These are phyloP conservation scores for Heliothis peltigera DNA, from an alignment of 2,888 invertebrate species.

Conservation along the genomic window DNA sequence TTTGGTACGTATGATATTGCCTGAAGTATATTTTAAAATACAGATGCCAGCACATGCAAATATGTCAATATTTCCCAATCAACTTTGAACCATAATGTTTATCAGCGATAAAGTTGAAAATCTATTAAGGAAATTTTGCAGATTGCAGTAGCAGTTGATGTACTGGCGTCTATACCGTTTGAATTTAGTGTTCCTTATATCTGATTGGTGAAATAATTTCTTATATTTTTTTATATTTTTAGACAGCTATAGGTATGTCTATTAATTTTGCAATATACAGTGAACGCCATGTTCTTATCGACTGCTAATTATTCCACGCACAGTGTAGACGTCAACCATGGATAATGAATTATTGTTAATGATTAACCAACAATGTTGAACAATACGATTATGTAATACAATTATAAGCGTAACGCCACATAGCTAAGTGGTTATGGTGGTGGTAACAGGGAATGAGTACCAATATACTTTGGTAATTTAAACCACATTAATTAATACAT, in stretches of 20 bases:
- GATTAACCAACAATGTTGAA: slow-evolving; percentile 26
- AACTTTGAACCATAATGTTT: too few relatives aligned
- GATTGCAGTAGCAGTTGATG: too few relatives aligned
- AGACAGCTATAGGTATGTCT: not conserved
- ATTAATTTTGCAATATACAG: slow-evolving; percentile 24
- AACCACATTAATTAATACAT: not conserved
- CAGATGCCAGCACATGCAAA: too few relatives aligned
- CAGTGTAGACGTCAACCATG: slow-evolving; percentile 15
- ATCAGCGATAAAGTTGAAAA: too few relatives aligned
- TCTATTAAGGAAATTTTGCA: too few relatives aligned
- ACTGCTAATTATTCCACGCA: slow-evolving; percentile 36
- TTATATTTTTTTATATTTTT: too few relatives aligned
- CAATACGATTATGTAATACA: slow-evolving; percentile 41
- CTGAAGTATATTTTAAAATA: too few relatives aligned
- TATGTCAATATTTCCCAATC: too few relatives aligned
- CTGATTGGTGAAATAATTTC: too few relatives aligned
- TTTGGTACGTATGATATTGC: too few relatives aligned
- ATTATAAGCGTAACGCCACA: slow-evolving; percentile 20
- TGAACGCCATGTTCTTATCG: slow-evolving; percentile 14
- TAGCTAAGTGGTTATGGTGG: slow-evolving; percentile 9
- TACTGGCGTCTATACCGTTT: too few relatives aligned
- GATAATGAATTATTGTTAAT: slow-evolving; percentile 28
- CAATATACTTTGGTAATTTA: not conserved
- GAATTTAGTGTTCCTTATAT: too few relatives aligned
- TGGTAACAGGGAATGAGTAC: slow-evolving; percentile 13